phyloP scores from a whole-genome alignment of 2,113 vertebrate species.

The Thymallus thymallus region DNA sequence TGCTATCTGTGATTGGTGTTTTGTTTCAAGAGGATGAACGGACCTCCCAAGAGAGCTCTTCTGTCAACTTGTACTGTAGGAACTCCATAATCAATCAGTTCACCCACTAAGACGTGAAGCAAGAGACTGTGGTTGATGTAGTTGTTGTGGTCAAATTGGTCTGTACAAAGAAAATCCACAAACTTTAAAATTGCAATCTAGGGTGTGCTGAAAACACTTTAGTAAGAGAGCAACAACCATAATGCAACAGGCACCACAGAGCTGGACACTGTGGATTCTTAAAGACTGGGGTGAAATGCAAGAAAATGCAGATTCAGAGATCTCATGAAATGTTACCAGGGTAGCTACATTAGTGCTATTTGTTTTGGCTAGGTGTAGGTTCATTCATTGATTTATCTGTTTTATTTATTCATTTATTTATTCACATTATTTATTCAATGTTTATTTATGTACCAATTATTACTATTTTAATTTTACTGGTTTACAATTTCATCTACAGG shows the following conservation, averaged over 20 bases:
- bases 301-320: constrained; percentile 40
- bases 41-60: neutral
- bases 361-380: constrained; percentile 67
- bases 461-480: constrained; percentile 48
- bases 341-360: constrained; percentile 62
- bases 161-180: constrained; percentile 20
- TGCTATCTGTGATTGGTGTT: constrained; percentile 23
- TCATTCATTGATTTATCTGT: constrained; percentile 55
- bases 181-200: constrained; percentile 33
- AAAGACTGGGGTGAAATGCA: constrained; percentile 24
- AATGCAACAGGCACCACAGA: constrained; percentile 52
- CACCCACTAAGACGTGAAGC: constrained; percentile 13
- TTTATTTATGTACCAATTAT: constrained; percentile 68
- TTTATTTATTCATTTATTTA: constrained; percentile 77
- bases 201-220: constrained; percentile 37
- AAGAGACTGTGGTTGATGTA: constrained; percentile 32
- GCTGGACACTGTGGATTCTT: constrained; percentile 63
- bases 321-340: constrained; percentile 47
- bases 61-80: constrained; percentile 1
- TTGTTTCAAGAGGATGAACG: constrained; percentile 1
- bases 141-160: constrained; percentile 17
- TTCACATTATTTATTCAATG: constrained; percentile 72
- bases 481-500: constrained; percentile 49
- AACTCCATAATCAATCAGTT: neutral
- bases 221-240: constrained; percentile 32